Base-by-base conservation (phyloP, 2,797 vertebrate genomes). In the Rhinatrema bivittatum region DNA sequence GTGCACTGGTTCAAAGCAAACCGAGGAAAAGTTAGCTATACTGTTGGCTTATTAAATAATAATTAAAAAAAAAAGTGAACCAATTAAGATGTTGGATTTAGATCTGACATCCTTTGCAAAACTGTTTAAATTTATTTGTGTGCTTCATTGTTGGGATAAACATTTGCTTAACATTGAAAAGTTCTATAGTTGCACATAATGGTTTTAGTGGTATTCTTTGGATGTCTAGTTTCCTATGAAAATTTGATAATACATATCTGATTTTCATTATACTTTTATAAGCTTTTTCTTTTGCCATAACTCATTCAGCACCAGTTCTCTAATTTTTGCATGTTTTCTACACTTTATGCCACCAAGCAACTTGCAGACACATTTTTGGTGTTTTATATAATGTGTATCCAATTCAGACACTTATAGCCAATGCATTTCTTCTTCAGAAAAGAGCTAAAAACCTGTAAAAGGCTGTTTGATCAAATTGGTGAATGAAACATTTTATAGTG, bases 291-390 rank as follows among this genome's bases (percentile, higher is more conserved):
- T 7, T 32, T 29, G 10, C 20, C 18, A 22, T 17, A 19, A 20
- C 20, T 24, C 9, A 15, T 6, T 29, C 26, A 19, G 11, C 25
- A 39, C 24, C 28, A 45, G 3, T 20, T 41, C 16, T 14, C n/a
- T n/a, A n/a, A n/a, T 40, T 40, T 45, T 52, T 42, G 9, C 39
- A 29, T 40, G n/a, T 39, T 46, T 44, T 16, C 53, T 16, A 24
- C 29, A 46, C 7, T 20, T 21, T 17, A 17, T 39, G 25, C 55
- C 54, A 32, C 42, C 61, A 53, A n/a, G n/a, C n/a, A n/a, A n/a
- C n/a, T n/a, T n/a, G n/a, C n/a, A n/a, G n/a, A n/a, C n/a, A n/a
- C n/a, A n/a, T n/a, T n/a, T n/a, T n/a, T n/a, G n/a, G n/a, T n/a
- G n/a, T n/a, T n/a, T n/a, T n/a, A n/a, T n/a, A n/a, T n/a, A n/a